phyloP scores from a whole-genome alignment of 2,797 vertebrate genomes.

The Malacoctenus gilli region DNA sequence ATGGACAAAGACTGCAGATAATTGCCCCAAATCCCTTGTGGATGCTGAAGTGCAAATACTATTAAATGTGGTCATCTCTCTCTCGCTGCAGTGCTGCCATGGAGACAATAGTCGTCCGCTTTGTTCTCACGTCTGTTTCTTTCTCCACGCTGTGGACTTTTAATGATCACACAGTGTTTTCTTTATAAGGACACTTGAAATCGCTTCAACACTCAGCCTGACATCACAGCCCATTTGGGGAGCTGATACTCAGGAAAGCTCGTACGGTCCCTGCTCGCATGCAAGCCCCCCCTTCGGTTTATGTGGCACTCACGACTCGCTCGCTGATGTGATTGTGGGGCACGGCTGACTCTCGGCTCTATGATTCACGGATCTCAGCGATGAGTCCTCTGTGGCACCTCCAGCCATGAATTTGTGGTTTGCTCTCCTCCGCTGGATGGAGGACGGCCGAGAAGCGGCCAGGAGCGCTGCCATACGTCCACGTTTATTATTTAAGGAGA shows the following conservation, averaged over 20 bases:
- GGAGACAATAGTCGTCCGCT: conserved; percentile 1
- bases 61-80: background rate
- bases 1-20: conserved; percentile 20
- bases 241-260: conserved; percentile 16
- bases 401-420: conserved; percentile 3
- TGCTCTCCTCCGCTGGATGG: no score
- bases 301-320: conserved; percentile 50
- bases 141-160: background rate
- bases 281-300: conserved; percentile 10
- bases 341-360: conserved; percentile 34
- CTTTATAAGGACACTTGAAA: background rate
- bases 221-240: conserved; percentile 14
- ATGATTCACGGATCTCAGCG: conserved; percentile 43
- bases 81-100: conserved; percentile 9
- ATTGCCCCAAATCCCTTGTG: conserved; percentile 21
- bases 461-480: no score
- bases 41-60: conserved; percentile 3
- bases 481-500: no score
- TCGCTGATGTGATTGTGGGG: background rate
- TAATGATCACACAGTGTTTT: background rate
- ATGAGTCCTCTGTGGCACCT: conserved; percentile 34
- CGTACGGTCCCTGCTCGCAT: background rate
- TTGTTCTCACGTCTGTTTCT: background rate
- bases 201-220: background rate
- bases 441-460: no score